phyloP scores from a whole-genome alignment of 2,888 invertebrate species.

The Sarcophaga caerulescens region DNA sequence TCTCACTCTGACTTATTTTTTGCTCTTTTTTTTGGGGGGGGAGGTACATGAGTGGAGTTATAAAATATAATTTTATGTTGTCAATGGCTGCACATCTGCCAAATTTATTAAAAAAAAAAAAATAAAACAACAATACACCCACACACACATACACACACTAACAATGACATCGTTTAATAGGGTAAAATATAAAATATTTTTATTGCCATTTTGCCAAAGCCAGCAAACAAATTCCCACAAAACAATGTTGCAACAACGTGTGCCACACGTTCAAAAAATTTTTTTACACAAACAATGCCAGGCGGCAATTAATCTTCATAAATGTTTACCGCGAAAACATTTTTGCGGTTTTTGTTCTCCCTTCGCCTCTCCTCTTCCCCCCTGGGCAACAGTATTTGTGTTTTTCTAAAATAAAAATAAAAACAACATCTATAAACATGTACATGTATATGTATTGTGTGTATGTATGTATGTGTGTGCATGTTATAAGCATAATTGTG shows the following conservation, averaged over 20 bases:
- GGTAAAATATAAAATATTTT: constrained; percentile 27
- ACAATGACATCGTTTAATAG: background rate
- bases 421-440: background rate
- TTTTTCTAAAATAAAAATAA: background rate
- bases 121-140: constrained; percentile 3
- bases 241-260: constrained; percentile 68
- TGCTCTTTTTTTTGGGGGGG: too few relatives aligned
- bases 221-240: constrained; percentile 67
- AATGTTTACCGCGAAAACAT: constrained; percentile 72
- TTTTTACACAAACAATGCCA: constrained; percentile 48
- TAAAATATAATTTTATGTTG: constrained; percentile 51
- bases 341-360: constrained; percentile 65
- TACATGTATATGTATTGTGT: constrained; percentile 2
- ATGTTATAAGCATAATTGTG: constrained; percentile 20
- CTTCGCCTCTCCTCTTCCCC: background rate
- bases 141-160: background rate
- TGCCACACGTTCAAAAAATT: constrained; percentile 62
- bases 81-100: constrained; percentile 66
- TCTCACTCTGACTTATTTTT: background rate
- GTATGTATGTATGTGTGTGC: constrained; percentile 2
- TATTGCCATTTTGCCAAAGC: constrained; percentile 66
- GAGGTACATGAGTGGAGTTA: background rate
- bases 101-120: constrained; percentile 36
- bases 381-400: background rate
- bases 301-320: constrained; percentile 72